Evolutionary conservation across 2,888 invertebrate species (phyloP), one percentile per base, ranked within the genome.

Genomic region (Lutraria lutraria): DNA sequence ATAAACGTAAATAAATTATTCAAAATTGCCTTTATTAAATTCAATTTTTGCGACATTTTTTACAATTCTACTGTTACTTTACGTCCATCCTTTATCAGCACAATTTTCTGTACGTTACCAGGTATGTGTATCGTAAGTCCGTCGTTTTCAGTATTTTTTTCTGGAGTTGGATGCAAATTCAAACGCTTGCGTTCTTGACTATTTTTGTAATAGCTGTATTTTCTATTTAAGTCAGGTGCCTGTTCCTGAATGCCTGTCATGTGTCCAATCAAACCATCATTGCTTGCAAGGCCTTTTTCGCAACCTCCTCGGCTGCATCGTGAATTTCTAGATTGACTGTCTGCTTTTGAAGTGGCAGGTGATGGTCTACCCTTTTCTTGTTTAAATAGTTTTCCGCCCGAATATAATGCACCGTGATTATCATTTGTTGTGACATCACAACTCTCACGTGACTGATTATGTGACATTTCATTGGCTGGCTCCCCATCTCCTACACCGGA

Each of bases 61-160:
- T 84, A 87, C 60, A 87, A 60, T 87, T 87, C 87, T 8, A 87
- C 60, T 15, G 68, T 87, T 43, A 87, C 83, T 83, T 87, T 87
- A 34, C 82, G 87, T 43, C 87, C 87, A 63, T 87, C 83, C 43
- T 83, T 87, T 0, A 87, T 34, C 19, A 87, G 56, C n/a, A 87
- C 83, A 60, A 87, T 87, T 83, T 83, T 87, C 52, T 83, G 60
- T 21, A 87, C 87, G 60, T 82, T 87, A 29, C 34, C 25, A 3
- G 87, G 87, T 25, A 87, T 83, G 21, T 87, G 83, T 13, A 87
- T 87, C 60, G 83, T 72, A n/a, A 86, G 52, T 21, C 72, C 81
- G 29, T 81, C 81, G 0, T 54, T 54, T n/a, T 86, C 81, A 0
- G 25, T 31, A 16, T 80, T 76, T 76, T 34, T 31, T 34, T 76